Base-by-base conservation (phyloP, 2,888 invertebrate species). In the Temnothorax unifasciatus region DNA sequence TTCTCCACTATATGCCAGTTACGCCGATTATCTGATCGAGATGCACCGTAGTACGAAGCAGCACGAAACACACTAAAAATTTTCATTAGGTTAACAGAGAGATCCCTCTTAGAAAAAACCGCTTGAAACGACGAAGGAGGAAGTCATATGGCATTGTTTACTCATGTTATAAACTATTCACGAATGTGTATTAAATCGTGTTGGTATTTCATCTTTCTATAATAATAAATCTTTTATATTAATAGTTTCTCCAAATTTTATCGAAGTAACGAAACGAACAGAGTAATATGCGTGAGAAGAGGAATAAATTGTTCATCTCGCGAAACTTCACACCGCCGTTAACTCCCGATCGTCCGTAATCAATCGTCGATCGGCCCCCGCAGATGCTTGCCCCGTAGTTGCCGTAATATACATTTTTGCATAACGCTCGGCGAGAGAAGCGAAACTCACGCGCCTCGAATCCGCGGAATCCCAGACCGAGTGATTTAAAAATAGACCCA, bases 401-500 rank as follows among this genome's bases (percentile, higher is more conserved):
- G 47, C 38, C 29, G 29, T 29, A 29, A 29, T 29, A 13, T 61
- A 25, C 50, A 81, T 59, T 71, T 81, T 71, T 81, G 64, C 57
- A 44, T 52, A 64, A 76, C 74, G 11, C 34, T 38, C 29, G 15
- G 15, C 21, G 73, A 47, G 73, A 47, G 9, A 21, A 38, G 15
- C 79, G 59, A 47, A 44, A 81, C 59, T 71, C 44, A 9, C 54
- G 41, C 69, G 21, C 69, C 21, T 57, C 34, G 69, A 68, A 47
- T 66, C 44, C 21, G 25, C 25, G 41, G 76, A 29, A 68, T 79
- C 71, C 21, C 34, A 29, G 47, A n/a, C 13, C 9, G 18, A 25
- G n/a, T 11, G 13, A 81, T 59, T 71, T 81, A 81, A 81, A 81
- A 81, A 81, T 81, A 81, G 73, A 81, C 44, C 73, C 54, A 71